A percentile compares a stretch with the other conserved stretches of the same genome.
Conservation (phyloP, 2,113 vertebrate genomes). For the Gasterosteus nipponicus region DNA sequence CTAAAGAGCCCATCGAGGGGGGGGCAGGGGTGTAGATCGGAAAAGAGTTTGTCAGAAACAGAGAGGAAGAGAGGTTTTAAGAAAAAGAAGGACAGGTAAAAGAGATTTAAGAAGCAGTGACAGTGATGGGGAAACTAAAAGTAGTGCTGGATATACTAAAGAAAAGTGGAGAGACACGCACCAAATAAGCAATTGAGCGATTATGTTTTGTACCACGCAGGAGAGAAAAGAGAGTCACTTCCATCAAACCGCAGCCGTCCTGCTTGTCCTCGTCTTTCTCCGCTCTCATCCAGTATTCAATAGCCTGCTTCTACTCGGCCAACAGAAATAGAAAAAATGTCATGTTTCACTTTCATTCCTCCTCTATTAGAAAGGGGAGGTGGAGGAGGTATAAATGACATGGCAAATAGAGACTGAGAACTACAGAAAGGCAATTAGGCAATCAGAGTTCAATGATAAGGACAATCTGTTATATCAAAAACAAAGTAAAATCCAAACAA, state of each 20-base stretch:
- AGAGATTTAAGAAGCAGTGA: conserved; percentile 33
- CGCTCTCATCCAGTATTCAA: conserved; percentile 58
- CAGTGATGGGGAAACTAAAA: conserved; percentile 19
- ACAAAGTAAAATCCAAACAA: neutral
- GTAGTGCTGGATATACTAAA: conserved; percentile 25
- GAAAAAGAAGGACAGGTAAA: conserved; percentile 49
- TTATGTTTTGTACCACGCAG: conserved; percentile 30
- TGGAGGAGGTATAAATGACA: conserved; percentile 8
- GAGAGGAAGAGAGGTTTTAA: conserved; percentile 39
- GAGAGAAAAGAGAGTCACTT: conserved; percentile 35
- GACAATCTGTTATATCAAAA: neutral
- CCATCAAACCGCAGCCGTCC: conserved; percentile 32
- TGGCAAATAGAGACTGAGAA: conserved; percentile 3
- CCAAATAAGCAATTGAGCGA: conserved; percentile 5
- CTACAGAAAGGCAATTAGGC: neutral
- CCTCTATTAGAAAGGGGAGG: conserved; percentile 59
- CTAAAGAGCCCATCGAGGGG: conserved; percentile 56
- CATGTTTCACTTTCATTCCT: conserved; percentile 46
- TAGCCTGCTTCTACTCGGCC: conserved; percentile 31
- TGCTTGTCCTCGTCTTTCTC: conserved; percentile 33
- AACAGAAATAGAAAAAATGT: conserved; percentile 51
- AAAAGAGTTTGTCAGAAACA: conserved; percentile 53
- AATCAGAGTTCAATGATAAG: neutral
- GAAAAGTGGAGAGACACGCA: conserved; percentile 18
- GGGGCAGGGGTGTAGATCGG: conserved; percentile 17